Evolutionary conservation across 2,113 vertebrate genomes (phyloP).

Genomic region (Pomatostomus ruficeps): DNA sequence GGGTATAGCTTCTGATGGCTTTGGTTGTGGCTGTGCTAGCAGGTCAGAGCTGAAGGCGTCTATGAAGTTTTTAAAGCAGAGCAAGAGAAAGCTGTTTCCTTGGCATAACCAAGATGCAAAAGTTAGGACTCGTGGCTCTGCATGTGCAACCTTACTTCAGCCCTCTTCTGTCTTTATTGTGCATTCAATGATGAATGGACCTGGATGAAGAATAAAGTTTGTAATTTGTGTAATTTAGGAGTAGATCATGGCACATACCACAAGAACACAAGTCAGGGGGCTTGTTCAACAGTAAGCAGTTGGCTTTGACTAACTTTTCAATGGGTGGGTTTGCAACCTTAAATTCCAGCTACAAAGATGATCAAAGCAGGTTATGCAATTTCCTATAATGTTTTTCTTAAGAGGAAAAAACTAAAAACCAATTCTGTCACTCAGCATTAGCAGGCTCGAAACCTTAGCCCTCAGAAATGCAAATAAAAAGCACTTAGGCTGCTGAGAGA

Average conservation of each 20-base stretch:
- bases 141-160: not conserved
- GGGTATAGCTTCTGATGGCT: not conserved
- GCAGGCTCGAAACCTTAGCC: not conserved
- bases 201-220: not conserved
- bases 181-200: not conserved
- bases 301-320: not conserved
- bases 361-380: conserved; percentile 36
- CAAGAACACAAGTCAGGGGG: not conserved
- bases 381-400: conserved; percentile 30
- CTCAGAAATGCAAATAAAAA: conserved; percentile 19
- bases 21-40: not conserved
- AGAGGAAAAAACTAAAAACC: conserved; percentile 14
- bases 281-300: not conserved
- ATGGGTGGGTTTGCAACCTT: not conserved
- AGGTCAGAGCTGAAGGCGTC: not conserved
- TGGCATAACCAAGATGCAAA: not conserved
- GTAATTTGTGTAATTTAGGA: not conserved
- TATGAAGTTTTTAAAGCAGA: not conserved
- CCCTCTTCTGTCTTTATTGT: not conserved
- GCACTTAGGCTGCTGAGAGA: not conserved
- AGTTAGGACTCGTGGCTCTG: not conserved
- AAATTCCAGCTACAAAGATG: conserved; percentile 12
- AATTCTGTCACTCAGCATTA: conserved; percentile 44
- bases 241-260: not conserved
- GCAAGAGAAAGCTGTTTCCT: not conserved